Base-by-base conservation (phyloP, 2,113 vertebrate species). In the Tetraodon nigroviridis region DNA sequence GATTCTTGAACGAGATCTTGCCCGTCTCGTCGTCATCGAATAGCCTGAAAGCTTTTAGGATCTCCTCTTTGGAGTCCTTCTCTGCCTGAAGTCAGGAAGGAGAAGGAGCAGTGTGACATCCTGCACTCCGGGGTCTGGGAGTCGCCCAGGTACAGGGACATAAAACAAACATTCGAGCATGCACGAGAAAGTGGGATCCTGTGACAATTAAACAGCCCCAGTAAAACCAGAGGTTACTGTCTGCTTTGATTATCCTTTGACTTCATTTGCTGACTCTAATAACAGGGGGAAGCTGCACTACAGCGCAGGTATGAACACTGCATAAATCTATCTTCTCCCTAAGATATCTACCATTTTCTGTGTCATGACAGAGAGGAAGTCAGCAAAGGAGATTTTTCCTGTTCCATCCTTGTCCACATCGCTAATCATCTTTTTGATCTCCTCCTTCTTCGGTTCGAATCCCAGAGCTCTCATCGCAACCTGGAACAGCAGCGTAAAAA, bases 21-120 rank as follows among this genome's bases (percentile, higher is more conserved):
- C 96, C 95, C 0, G 96, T 98, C 73, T 94, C 93, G 2, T 98
- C 95, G 0, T 97, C 94, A 7, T 99, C 94, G 37, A 99, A 99
- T 66, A 99, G 89, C 27, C 89, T 85, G 85, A 99, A 99, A 0
- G 95, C 96, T 85, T 96, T 98, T 46, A 98, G 89, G 48, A 97
- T 97, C 68, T 99, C 96, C 70, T 97, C 95, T 63, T 93, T 95
- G 32, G 93, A 94, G 80, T 98, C 96, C 41, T 97, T 99, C 68
- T 97, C 94, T n/a, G 92, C 92, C 94, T 95, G 18, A 16, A 74
- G 55, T 17, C 14, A n/a, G 45, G 51, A 6, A 40, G 51, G 12
- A 41, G 14, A 42, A 45, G 1, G 15, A 32, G 64, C 2, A 62
- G 11, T 20, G 32, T 37, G 32, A 37, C 32, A 37, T 27, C 24